Percentiles rank a stretch among this genome's conserved stretches.
Conservation (phyloP, 2,797 vertebrate species). For the Tapirus indicus region DNA sequence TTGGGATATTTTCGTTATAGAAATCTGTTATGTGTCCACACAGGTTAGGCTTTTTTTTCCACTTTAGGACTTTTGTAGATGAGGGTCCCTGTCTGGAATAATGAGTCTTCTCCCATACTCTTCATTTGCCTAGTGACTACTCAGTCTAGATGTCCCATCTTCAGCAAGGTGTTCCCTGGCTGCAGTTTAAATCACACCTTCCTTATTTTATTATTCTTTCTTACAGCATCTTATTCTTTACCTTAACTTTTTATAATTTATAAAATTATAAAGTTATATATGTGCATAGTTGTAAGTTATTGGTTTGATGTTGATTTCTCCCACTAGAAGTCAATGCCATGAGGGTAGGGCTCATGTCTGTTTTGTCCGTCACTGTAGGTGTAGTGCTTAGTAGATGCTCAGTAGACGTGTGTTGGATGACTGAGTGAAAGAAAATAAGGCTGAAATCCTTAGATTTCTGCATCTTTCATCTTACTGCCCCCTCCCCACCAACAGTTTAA, state of each 20-base stretch:
- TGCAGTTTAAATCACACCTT: neutral
- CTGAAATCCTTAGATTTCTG: neutral
- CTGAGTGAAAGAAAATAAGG: neutral
- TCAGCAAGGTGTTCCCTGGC: neutral
- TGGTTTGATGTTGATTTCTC: slow-evolving; percentile 40
- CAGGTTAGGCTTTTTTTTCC: neutral
- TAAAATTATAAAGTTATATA: neutral
- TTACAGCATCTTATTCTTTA: neutral
- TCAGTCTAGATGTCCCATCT: neutral
- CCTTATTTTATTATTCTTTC: neutral
- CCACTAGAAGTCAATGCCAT: neutral
- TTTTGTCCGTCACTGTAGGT: neutral
- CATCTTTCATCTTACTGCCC: neutral
- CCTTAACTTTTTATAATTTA: neutral
- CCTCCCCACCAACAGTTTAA: neutral
- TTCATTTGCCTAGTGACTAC: neutral
- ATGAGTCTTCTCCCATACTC: neutral
- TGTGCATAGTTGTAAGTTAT: neutral
- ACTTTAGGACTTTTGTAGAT: neutral
- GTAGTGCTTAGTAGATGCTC: neutral
- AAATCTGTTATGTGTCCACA: neutral
- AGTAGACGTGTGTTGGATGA: slow-evolving; percentile 14
- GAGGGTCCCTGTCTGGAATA: neutral
- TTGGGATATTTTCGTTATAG: neutral
- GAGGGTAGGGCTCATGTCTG: neutral